Base-by-base conservation (phyloP, 1,140 invertebrate genomes). In the Caenorhabditis brenneri region DNA sequence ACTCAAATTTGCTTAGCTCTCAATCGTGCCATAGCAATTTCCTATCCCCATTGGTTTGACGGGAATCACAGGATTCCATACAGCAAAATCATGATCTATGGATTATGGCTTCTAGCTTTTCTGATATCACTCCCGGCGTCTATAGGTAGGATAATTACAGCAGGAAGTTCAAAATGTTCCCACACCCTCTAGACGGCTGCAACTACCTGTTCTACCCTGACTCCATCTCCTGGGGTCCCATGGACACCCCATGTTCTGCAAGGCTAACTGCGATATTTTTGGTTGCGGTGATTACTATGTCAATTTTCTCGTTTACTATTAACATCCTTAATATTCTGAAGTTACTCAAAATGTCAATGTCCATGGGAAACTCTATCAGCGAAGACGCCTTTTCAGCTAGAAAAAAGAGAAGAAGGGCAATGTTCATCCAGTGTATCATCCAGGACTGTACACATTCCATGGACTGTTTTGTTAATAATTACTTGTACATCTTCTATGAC, bases 1-100 rank as follows among this genome's bases (percentile, higher is more conserved):
- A 82, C 81, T 19, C 81, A 82, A 55, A 48, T 55, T 0, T 69
- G 55, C 27, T n/a, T 82, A 0, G 33, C 81, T 5, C 31, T 82
- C 0, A 69, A 58, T 31, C 36, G 81, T 19, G 36, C 60, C 9
- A 31, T 82, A 5, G 81, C 81, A 1, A 46, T 60, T 27, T 82
- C 36, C n/a, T 33, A 12, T 69, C 81, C 81, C 0, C 39, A 65
- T 39, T 82, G 19, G 65, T 74, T 74, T 15, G n/a, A 74, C 10
- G 46, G n/a, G 46, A 31, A 74, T 0, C 65, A 74, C 10, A 74
- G 10, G 24, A 12, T 74, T 2, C 36, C 36, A 3, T 74, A n/a
- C 12, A 74, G 22, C 0, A 74, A 39, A 42, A 1, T 74, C 7
- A 3, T 19, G 16, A 12, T 74, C 22, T 12, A 12, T 1, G 65